A percentile compares a stretch with the other conserved stretches of the same genome.
These are phyloP conservation scores for Eira barbara DNA, from an alignment of 2,113 vertebrate genomes.

Conservation along the genomic window DNA sequence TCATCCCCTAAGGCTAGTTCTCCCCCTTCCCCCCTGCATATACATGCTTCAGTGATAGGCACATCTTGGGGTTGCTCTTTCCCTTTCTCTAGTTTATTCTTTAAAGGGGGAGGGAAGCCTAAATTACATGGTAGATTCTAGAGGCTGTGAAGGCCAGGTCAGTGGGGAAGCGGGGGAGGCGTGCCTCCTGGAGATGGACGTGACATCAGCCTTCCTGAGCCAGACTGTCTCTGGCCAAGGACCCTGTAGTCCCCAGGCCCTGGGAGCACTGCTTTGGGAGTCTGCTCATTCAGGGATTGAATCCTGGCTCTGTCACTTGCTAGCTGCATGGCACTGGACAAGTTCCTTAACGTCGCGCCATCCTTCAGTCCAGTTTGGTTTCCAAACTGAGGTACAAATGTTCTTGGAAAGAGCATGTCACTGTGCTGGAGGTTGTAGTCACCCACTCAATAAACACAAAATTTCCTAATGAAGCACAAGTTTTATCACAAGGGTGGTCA, in stretches of 20 bases:
- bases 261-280: not conserved
- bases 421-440: not conserved
- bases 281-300: not conserved
- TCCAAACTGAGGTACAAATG: not conserved
- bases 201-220: not conserved
- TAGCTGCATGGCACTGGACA: not conserved
- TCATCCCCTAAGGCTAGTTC: not conserved
- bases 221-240: not conserved
- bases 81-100: not conserved
- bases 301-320: not conserved
- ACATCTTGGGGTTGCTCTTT: not conserved
- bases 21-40: not conserved
- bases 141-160: not conserved
- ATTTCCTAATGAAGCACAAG: not conserved
- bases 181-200: not conserved
- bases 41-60: not conserved
- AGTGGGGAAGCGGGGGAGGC: not conserved
- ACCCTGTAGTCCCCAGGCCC: not conserved
- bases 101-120: not conserved
- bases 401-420: not conserved
- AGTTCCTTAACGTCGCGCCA: not conserved
- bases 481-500: not conserved
- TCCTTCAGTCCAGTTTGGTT: not conserved
- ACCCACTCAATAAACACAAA: not conserved
- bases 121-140: conserved; percentile 9